A percentile compares a stretch with the other conserved stretches of the same genome.
Conservation (phyloP, 2,888 invertebrate genomes). For the Idaea straminata region DNA sequence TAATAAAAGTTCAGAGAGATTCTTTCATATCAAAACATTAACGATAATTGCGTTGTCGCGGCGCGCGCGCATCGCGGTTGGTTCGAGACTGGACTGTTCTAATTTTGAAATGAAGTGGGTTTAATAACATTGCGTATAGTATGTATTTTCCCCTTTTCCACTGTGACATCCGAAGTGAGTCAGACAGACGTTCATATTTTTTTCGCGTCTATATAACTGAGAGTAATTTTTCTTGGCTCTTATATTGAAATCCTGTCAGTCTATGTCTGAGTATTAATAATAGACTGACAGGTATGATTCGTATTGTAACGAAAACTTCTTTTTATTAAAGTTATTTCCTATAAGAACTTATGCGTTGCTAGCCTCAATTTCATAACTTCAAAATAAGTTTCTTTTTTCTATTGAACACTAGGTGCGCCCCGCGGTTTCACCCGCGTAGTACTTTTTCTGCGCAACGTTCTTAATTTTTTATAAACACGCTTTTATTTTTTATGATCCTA, state of each 20-base stretch:
- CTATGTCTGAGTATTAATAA: constrained; percentile 15
- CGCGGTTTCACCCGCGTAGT: too few relatives aligned
- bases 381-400: too few relatives aligned
- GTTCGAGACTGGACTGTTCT: constrained; percentile 71
- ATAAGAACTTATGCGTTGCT: too few relatives aligned
- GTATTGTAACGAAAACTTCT: neutral
- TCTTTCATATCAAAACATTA: constrained; percentile 37
- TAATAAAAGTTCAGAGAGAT: constrained; percentile 27
- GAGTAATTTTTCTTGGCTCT: constrained; percentile 27
- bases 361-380: too few relatives aligned
- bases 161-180: constrained; percentile 59
- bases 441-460: too few relatives aligned
- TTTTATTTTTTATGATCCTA: too few relatives aligned
- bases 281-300: neutral
- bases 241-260: constrained; percentile 23
- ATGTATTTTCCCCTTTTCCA: constrained; percentile 67
- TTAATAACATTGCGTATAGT: constrained; percentile 68
- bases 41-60: constrained; percentile 41
- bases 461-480: too few relatives aligned
- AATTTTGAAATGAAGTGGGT: constrained; percentile 74
- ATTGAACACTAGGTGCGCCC: too few relatives aligned
- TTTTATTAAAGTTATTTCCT: neutral
- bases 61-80: constrained; percentile 61
- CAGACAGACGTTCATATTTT: constrained; percentile 54
- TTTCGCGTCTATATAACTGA: constrained; percentile 24